Evolutionary conservation across 2,797 vertebrate genomes (phyloP).

Genomic region (Hapalemur alaotrensis): DNA sequence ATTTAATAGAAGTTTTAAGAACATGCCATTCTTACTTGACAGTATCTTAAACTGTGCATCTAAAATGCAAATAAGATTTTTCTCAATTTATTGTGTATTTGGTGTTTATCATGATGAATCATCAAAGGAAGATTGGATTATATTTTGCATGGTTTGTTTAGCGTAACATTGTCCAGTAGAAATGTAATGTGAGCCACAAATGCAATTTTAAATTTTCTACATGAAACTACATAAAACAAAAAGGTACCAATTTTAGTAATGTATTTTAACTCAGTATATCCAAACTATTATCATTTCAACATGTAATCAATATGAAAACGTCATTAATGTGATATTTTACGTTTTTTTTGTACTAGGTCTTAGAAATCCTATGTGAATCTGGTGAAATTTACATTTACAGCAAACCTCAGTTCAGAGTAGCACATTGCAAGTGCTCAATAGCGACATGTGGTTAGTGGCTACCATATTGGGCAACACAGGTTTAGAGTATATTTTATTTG

Average conservation of each 20-base stretch:
- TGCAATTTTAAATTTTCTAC: neutral
- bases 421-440: neutral
- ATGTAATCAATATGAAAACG: neutral
- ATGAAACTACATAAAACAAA: neutral
- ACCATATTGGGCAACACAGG: neutral
- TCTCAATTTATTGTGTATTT: neutral
- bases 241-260: neutral
- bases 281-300: neutral
- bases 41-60: neutral
- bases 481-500: neutral
- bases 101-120: neutral
- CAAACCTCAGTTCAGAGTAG: neutral
- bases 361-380: neutral
- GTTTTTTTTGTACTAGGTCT: neutral
- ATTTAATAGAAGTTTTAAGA: constrained; percentile 31
- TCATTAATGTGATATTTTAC: neutral
- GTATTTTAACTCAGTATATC: neutral
- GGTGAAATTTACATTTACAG: neutral
- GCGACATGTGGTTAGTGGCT: neutral
- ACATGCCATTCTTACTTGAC: neutral
- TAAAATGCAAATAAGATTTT: constrained; percentile 12
- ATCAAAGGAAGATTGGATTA: neutral
- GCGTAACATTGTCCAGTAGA: neutral
- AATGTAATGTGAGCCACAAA: neutral
- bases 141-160: neutral